Percentiles rank a stretch among this genome's conserved stretches.
Evolutionary conservation across 2,113 vertebrate genomes (phyloP).

Genomic region (Carassius carassius): DNA sequence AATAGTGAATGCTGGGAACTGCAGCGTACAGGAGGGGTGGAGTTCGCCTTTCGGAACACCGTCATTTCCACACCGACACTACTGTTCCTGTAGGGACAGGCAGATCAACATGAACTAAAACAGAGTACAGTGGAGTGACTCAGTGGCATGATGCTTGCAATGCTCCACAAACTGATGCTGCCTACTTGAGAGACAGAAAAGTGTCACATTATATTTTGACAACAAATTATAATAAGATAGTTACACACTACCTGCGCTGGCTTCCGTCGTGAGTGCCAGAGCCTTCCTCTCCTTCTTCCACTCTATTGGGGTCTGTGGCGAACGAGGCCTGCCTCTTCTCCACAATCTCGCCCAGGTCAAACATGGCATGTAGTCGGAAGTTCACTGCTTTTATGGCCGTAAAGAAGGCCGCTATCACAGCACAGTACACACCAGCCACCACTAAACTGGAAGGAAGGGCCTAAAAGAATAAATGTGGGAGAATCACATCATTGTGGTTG

Average conservation of each 20-base stretch:
- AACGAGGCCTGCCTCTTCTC: conserved; percentile 84
- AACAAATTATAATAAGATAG: not conserved
- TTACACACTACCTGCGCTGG: conserved; percentile 69
- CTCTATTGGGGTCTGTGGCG: conserved; percentile 71
- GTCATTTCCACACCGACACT: conserved; percentile 88
- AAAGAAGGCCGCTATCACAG: conserved; percentile 84
- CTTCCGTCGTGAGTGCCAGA: conserved; percentile 72
- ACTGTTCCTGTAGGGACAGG: conserved; percentile 74
- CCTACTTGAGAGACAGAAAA: not conserved
- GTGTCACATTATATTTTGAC: too few species aligned
- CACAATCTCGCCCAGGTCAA: conserved; percentile 88
- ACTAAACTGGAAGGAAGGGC: conserved; percentile 84
- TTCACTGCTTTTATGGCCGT: conserved; percentile 86
- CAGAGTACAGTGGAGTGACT: not conserved
- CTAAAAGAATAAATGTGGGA: conserved; percentile 62
- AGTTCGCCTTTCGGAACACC: conserved; percentile 87
- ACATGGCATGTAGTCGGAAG: conserved; percentile 88
- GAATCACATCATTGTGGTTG: not conserved
- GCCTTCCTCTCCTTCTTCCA: conserved; percentile 76
- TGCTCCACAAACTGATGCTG: not conserved
- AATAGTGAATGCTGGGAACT: conserved; percentile 91
- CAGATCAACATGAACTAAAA: conserved; percentile 1
- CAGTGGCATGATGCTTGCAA: not conserved
- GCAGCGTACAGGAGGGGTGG: conserved; percentile 87
- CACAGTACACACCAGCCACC: conserved; percentile 83